Conservation (phyloP, 2,797 vertebrate genomes). For the Poecilia wingei region DNA sequence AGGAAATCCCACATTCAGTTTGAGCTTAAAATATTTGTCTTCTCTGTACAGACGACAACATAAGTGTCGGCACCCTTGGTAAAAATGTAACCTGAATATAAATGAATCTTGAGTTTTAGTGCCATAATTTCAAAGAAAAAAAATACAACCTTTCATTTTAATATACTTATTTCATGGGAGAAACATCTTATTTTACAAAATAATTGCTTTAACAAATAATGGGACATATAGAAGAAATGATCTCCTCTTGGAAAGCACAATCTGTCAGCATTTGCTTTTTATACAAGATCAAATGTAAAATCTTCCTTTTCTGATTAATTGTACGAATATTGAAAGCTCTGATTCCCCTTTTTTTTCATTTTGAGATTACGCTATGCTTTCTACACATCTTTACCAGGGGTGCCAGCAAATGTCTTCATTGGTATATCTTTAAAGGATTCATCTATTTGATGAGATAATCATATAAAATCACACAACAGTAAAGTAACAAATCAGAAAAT, state of each 20-base stretch:
- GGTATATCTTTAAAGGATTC: not conserved
- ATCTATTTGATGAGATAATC: not conserved
- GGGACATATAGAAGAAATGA: not conserved
- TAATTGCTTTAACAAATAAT: not conserved
- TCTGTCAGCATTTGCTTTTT: too few relatives aligned
- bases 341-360: not conserved
- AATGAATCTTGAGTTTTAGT: not conserved
- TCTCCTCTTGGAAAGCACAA: not conserved
- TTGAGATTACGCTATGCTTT: not conserved
- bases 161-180: not conserved
- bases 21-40: not conserved
- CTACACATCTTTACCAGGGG: not conserved
- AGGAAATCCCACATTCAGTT: not conserved
- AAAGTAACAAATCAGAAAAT: not conserved
- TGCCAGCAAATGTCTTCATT: not conserved
- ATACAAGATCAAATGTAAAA: not conserved
- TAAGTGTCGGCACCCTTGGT: not conserved
- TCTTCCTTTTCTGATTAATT: not conserved
- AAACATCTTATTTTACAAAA: not conserved
- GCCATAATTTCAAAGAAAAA: not conserved
- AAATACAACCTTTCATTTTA: not conserved
- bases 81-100: not conserved
- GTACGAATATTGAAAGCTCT: not conserved
- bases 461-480: not conserved
- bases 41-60: not conserved